These are phyloP conservation scores for Melanerpes aurifrons DNA, from an alignment of 2,113 vertebrate species.

Conservation along the genomic window DNA sequence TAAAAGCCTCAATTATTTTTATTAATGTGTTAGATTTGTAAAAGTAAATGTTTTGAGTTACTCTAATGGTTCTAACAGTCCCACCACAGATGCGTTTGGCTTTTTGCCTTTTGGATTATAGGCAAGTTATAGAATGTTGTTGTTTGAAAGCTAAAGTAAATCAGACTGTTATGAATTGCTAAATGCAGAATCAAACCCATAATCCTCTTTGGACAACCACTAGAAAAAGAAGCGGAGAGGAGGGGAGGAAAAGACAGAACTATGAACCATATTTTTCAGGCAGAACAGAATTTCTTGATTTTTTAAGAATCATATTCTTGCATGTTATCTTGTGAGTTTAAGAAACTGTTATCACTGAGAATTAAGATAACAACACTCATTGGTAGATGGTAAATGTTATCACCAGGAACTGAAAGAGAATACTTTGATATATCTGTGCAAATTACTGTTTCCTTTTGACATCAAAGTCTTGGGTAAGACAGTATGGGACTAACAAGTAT, in stretches of 20 bases:
- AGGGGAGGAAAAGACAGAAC: background rate
- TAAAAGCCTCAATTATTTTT: background rate
- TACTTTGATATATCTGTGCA: constrained; percentile 54
- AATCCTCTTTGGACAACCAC: constrained; percentile 55
- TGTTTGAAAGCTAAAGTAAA: constrained; percentile 69
- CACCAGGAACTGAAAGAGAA: constrained; percentile 45
- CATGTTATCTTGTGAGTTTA: constrained; percentile 24
- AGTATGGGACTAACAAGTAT: constrained; percentile 14
- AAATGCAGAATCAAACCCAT: constrained; percentile 60
- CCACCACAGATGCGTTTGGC: constrained; percentile 42
- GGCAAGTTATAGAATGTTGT: constrained; percentile 43
- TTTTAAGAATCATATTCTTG: background rate
- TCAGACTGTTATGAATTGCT: constrained; percentile 56
- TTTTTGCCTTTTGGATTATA: constrained; percentile 62
- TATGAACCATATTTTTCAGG: background rate
- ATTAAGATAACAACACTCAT: constrained; percentile 44
- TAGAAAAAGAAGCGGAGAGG: constrained; percentile 3
- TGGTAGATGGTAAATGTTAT: constrained; percentile 8
- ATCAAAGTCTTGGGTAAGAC: constrained; percentile 57
- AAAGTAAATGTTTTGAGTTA: background rate
- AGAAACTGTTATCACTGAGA: constrained; percentile 18
- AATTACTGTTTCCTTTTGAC: constrained; percentile 31
- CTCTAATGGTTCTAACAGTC: constrained; percentile 28
- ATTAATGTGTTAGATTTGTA: background rate
- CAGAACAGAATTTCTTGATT: constrained; percentile 28